These are phyloP conservation scores for Eueides isabella DNA, from an alignment of 1,140 invertebrate species.

Conservation along the genomic window DNA sequence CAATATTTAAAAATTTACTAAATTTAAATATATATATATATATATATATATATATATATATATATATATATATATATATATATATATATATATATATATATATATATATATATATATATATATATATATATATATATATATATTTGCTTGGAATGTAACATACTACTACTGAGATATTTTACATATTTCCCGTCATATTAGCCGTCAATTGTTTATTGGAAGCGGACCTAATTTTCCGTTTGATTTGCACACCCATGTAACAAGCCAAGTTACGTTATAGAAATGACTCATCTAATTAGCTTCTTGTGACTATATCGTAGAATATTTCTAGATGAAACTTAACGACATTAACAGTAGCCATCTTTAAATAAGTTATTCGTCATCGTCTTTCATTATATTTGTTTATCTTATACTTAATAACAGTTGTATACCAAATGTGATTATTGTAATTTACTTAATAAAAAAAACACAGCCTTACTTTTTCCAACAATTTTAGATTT, in stretches of 20 bases:
- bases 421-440: background rate
- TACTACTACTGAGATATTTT: too few species aligned
- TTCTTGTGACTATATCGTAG: background rate
- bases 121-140: too few species aligned
- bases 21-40: too few species aligned
- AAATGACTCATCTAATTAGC: slow-evolving; percentile 3
- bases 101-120: too few species aligned
- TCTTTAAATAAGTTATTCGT: background rate
- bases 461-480: too few species aligned
- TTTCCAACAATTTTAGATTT: too few species aligned
- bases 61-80: too few species aligned
- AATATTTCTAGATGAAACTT: background rate
- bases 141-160: too few species aligned
- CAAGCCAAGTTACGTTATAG: background rate
- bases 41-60: too few species aligned
- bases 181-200: background rate
- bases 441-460: too few species aligned
- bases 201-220: background rate
- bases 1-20: too few species aligned
- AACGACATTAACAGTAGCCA: background rate
- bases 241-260: background rate
- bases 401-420: background rate
- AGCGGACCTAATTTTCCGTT: slow-evolving; percentile 7
- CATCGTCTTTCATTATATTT: background rate
- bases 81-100: too few species aligned